phyloP scores from a whole-genome alignment of 30 jellyfish, hydroid and myxozoan genomes.

The Pseudorhiza aurosa region DNA sequence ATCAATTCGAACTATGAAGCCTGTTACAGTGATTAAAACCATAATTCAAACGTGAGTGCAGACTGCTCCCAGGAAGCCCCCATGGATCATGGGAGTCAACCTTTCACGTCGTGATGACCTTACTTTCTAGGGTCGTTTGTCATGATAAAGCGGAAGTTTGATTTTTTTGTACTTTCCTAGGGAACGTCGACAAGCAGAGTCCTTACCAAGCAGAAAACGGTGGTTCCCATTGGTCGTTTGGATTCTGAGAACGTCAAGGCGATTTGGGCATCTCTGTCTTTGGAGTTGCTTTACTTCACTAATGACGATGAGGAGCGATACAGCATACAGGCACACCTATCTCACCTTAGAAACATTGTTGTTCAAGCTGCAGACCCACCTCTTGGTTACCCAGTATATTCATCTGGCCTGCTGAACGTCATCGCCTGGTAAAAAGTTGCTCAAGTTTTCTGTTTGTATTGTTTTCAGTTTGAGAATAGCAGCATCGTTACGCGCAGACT shows the following conservation, averaged over 20 bases:
- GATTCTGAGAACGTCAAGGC: constrained; percentile 68
- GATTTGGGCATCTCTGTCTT: constrained; percentile 82
- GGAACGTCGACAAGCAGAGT: constrained; percentile 83
- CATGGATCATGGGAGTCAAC: no score
- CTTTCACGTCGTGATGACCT: no score
- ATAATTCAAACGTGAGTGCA: no score
- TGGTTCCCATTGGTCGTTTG: constrained; percentile 73
- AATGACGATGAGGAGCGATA: constrained; percentile 96
- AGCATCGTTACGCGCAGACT: no score
- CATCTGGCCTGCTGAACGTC: constrained; percentile 75
- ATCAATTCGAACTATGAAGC: no score
- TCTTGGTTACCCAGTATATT: constrained; percentile 84
- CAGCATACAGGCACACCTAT: constrained; percentile 91
- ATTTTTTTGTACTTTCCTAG: constrained; percentile 41
- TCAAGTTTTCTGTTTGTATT: no score
- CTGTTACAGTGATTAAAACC: no score
- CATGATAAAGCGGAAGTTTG: no score
- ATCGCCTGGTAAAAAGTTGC: constrained; percentile 60
- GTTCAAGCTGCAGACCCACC: constrained; percentile 97
- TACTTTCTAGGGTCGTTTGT: no score
- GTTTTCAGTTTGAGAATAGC: no score
- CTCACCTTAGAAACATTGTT: constrained; percentile 71
- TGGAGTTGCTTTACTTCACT: constrained; percentile 77
- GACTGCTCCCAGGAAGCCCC: no score
- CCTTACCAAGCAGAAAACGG: constrained; percentile 66